Base-by-base conservation (phyloP, 2,113 vertebrate genomes). In the Pseudorasbora parva region DNA sequence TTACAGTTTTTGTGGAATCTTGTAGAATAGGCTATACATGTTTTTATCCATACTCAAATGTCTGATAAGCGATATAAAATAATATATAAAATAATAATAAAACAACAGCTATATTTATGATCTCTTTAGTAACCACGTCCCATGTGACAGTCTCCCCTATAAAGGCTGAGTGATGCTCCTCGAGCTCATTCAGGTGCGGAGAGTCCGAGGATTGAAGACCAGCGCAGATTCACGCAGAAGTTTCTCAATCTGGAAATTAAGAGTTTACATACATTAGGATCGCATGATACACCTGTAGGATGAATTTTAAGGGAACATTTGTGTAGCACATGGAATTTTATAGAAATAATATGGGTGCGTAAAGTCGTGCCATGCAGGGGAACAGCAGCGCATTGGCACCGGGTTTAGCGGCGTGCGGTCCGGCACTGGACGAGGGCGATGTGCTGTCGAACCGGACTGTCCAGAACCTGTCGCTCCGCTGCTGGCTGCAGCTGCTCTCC, bases 401-500 rank as follows among this genome's bases (percentile, higher is more conserved):
- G 33, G 87, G 82, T 0, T 59, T 86, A 69, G 89, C 81, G 0
- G 84, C 75, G 1, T 93, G 92, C 60, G 92, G 90, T 2, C 89
- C 85, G 69, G 88, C 89, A 1, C 87, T 89, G 51, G 91, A 93
- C 2, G 93, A 93, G 6, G 30, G 60, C 6, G 88, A 89, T 41
- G 88, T 85, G 49, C 83, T 92, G 72, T 85, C 87, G 72, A 89
- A 91, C 54, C 71, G 80, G 15, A 80, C 83, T 1, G 68, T 86
- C 7, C 84, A 91, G 2, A 95, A 94, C 87, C 87, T 94, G 0
- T 93, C 94, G 0, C 87, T 95, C 4, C 90, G 90, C 84, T 94
- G 93, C 90, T 95, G 94, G 94, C 92, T 95, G 0, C 90, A 93
- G 75, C 90, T 95, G 37, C 92, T 95, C 21, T 92, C 93, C 79